Conservation (phyloP, 2,888 invertebrate genomes). For the Seira musarum region DNA sequence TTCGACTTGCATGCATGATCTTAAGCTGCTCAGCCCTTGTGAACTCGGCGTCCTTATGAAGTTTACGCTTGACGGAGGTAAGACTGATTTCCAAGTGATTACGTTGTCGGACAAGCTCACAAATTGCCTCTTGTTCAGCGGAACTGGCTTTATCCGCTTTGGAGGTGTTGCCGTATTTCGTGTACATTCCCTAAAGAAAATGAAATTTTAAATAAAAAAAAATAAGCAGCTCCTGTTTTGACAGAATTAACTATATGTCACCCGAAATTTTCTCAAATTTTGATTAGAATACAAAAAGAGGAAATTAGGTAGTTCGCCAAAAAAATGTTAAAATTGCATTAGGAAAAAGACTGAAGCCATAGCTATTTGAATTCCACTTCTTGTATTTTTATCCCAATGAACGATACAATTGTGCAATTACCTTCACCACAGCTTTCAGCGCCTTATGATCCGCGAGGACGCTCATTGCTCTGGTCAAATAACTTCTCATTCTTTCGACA, state of each 20-base stretch:
- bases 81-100: constrained; percentile 84
- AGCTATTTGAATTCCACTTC: too few species aligned
- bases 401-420: constrained; percentile 70
- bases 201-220: too few species aligned
- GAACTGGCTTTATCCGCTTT: constrained; percentile 63
- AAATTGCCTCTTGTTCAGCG: constrained; percentile 69
- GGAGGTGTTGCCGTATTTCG: constrained; percentile 67
- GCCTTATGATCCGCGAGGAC: constrained; percentile 83
- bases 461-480: constrained; percentile 85
- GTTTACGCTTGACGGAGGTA: constrained; percentile 74
- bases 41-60: constrained; percentile 73
- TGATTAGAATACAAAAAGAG: too few species aligned
- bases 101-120: constrained; percentile 81
- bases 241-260: too few species aligned
- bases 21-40: constrained; percentile 77
- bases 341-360: too few species aligned
- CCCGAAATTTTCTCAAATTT: too few species aligned
- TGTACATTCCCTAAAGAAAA: constrained; percentile 67
- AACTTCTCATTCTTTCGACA: constrained; percentile 80
- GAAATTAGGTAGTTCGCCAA: too few species aligned
- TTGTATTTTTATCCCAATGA: neutral
- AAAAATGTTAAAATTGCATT: too few species aligned
- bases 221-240: too few species aligned
- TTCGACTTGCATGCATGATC: constrained; percentile 77
- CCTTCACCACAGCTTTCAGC: constrained; percentile 75